Percentiles rank a stretch among this genome's conserved stretches.
These are phyloP conservation scores for Lepas anatifera DNA, from an alignment of 2,888 invertebrate genomes.

Conservation along the genomic window DNA sequence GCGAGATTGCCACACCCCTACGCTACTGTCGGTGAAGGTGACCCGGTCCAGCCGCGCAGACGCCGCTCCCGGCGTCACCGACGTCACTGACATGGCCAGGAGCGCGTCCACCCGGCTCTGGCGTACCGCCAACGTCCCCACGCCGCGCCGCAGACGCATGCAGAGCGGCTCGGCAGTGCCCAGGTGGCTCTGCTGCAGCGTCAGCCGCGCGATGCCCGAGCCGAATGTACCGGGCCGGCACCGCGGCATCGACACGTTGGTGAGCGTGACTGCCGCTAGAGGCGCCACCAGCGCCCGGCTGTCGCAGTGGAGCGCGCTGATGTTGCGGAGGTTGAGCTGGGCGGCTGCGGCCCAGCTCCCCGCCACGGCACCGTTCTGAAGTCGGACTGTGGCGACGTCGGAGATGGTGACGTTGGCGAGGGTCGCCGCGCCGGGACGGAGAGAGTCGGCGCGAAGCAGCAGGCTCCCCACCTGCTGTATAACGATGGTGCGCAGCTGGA, in stretches of 20 bases:
- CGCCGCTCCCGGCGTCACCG: too few species aligned
- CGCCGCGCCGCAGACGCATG: not conserved
- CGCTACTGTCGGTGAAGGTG: not conserved
- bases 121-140: not conserved
- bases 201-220: not conserved
- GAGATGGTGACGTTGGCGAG: not conserved
- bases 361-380: not conserved
- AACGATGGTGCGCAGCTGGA: not conserved
- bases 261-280: not conserved
- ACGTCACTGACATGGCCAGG: not conserved
- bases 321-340: not conserved
- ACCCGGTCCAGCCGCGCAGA: not conserved
- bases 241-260: not conserved
- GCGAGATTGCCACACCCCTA: not conserved
- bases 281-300: not conserved
- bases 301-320: not conserved
- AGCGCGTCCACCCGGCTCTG: not conserved
- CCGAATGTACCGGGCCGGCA: not conserved
- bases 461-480: not conserved
- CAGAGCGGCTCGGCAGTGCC: not conserved
- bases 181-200: not conserved
- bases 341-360: not conserved
- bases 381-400: not conserved
- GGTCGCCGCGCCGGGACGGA: too few species aligned
- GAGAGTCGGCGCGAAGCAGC: too few species aligned